A percentile compares a stretch with the other conserved stretches of the same genome.
These are phyloP conservation scores for Linnaemya vulpina DNA, from an alignment of 2,888 invertebrate species.

Conservation along the genomic window DNA sequence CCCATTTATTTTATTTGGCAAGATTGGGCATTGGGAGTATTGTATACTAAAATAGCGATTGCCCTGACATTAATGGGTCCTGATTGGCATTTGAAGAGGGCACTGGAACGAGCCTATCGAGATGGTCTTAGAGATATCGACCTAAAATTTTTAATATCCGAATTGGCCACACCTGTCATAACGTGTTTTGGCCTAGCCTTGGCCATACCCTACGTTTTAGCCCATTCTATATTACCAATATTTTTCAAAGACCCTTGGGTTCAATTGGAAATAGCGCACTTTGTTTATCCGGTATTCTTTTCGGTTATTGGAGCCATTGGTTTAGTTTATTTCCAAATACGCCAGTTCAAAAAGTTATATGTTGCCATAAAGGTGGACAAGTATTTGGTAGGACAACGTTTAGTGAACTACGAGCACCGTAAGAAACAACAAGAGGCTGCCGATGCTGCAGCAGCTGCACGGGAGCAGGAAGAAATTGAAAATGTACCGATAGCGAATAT, in stretches of 20 bases:
- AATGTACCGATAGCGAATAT: conserved; percentile 68
- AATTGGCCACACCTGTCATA: conserved; percentile 94
- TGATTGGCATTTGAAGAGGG: conserved; percentile 95
- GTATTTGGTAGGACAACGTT: conserved; percentile 96
- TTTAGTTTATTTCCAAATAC: conserved; percentile 92
- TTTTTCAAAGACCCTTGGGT: conserved; percentile 86
- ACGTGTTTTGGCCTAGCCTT: conserved; percentile 94
- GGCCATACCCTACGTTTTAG: conserved; percentile 95
- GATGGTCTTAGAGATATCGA: conserved; percentile 97
- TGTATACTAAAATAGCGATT: conserved; percentile 98
- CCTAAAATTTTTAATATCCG: conserved; percentile 91
- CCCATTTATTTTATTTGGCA: conserved; percentile 95
- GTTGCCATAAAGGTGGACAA: conserved; percentile 99
- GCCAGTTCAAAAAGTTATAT: conserved; percentile 96
- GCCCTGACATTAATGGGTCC: conserved; percentile 99
- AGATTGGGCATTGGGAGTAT: conserved; percentile 98
- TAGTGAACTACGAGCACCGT: conserved; percentile 98
- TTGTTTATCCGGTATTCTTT: conserved; percentile 95
- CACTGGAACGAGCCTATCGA: conserved; percentile 96
- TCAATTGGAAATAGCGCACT: conserved; percentile 90
- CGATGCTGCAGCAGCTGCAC: conserved; percentile 74
- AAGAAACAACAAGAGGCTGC: conserved; percentile 84
- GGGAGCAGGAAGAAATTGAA: conserved; percentile 70
- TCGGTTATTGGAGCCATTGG: conserved; percentile 87
- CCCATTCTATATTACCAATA: conserved; percentile 89